Evolutionary conservation across 2,888 invertebrate species (phyloP), one percentile per base, ranked within the genome.

Genomic region (Perithous albicinctus): DNA sequence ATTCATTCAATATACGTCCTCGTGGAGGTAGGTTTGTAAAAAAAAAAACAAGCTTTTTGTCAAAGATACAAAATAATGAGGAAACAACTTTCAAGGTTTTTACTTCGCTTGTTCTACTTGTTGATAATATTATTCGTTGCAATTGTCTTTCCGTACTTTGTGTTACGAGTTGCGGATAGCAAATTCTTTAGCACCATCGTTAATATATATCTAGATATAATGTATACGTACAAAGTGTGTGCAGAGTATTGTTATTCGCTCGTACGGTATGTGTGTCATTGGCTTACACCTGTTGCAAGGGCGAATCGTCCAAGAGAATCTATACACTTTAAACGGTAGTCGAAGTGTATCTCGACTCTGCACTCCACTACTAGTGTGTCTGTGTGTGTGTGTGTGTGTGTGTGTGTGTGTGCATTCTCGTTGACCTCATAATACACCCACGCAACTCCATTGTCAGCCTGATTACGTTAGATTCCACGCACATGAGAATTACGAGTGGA

Each of bases 271-370:
- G 43, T 75, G 64, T 75, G 75, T 75, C 75, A 75, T 43, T 66
- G 54, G 41, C 54, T 56, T 48, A 23, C 77, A 67, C 70, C 70
- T 70, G 77, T 77, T 77, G 61, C 77, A 70, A 61, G 69, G 54
- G 54, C 54, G 10, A 56, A 23, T 70, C 69, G 54, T 41, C 26
- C 69, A n/a, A n/a, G 69, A 56, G 23, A 54, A 38, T 70, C 38
- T 43, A 6, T 41, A 43, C 59, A n/a, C 26, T 56, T 32, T 54
- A 56, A 29, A 56, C 59, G 29, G 3, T 32, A 29, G 54, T 56
- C 54, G 12, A 56, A 56, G 54, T 29, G 7, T 56, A 29, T 29
- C n/a, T n/a, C 43, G 41, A 35, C 23, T 26, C 26, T 7, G 8
- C 2, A 6, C n/a, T n/a, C n/a, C n/a, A n/a, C n/a, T n/a, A n/a